A percentile compares a stretch with the other conserved stretches of the same genome.
phyloP scores from a whole-genome alignment of 2,797 vertebrate genomes.

The Tenualosa ilisha region DNA sequence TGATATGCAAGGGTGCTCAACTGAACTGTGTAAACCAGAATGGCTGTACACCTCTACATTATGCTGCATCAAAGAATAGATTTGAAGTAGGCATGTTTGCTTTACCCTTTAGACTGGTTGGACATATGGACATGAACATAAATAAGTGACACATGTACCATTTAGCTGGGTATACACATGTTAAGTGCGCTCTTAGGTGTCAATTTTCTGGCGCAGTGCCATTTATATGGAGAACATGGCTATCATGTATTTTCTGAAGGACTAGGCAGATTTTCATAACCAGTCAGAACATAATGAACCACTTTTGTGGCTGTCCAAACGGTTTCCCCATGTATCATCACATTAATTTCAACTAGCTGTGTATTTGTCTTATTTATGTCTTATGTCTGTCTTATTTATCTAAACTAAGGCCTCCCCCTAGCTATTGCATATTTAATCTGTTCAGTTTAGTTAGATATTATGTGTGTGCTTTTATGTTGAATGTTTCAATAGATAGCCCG shows the following conservation, averaged over 20 bases:
- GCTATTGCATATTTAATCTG: too few species aligned
- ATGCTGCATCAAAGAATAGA: slow-evolving; percentile 93
- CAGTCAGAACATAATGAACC: too few species aligned
- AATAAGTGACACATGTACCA: not conserved
- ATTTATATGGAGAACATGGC: too few species aligned
- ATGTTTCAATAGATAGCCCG: slow-evolving; percentile 80
- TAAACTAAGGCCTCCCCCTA: not conserved
- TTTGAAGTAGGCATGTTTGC: slow-evolving; percentile 79
- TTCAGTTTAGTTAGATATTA: not conserved
- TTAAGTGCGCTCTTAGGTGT: too few species aligned
- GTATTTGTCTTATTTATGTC: not conserved
- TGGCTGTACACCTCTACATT: slow-evolving; percentile 92
- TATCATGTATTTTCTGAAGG: too few species aligned
- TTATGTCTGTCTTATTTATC: not conserved
- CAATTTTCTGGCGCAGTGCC: too few species aligned
- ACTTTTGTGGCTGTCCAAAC: too few species aligned
- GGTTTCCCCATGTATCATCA: too few species aligned
- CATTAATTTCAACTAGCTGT: too few species aligned
- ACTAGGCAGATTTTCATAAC: too few species aligned
- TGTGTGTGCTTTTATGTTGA: not conserved
- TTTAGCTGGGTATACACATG: not conserved
- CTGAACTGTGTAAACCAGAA: slow-evolving; percentile 92
- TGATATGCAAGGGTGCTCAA: slow-evolving; percentile 87
- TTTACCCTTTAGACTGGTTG: not conserved
- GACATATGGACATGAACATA: not conserved